Base-by-base conservation (phyloP, 1,140 invertebrate genomes). In the Polypedilum pembai region DNA sequence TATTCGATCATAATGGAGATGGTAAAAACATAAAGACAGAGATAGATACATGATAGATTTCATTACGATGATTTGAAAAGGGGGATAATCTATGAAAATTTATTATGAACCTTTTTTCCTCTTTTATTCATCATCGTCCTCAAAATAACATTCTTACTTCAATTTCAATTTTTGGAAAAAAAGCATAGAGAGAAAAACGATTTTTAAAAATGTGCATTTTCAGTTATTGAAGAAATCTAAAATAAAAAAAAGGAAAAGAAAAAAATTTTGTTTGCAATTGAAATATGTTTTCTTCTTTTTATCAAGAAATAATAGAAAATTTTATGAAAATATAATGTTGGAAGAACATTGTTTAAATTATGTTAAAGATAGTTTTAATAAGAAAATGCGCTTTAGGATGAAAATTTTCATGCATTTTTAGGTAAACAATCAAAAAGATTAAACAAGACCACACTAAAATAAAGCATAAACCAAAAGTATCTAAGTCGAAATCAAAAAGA, bases 1-100 rank as follows among this genome's bases (percentile, higher is more conserved):
- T 56, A n/a, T 56, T 56, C 45, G n/a, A 56, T 56, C n/a, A 45
- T 45, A 12, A 56, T 56, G 12, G 45, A 56, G 5, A 56, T 56
- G n/a, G 45, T 3, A 45, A 2, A 45, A 45, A 33, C 5, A 33
- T 33, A 45, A 45, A 15, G 45, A 56, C 12, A 56, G 10, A 56
- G 10, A 56, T 33, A 56, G n/a, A 56, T 56, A 15, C 45, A 56
- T 56, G 45, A 56, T 56, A n/a, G 45, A 56, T 56, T 56, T 56
- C 45, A 56, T 56, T 56, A 56, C 45, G 45, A n/a, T 56, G 12
- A 56, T n/a, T 56, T 56, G 45, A 56, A 56, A 56, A 56, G 45
- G n/a, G 45, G 45, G 45, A 56, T 56, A 56, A 56, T 56, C 45
- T 56, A 56, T 12, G 45, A 56, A 56, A 56, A 56, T 56, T 56